A percentile compares a stretch with the other conserved stretches of the same genome.
phyloP scores from a whole-genome alignment of 2,113 vertebrate species.

The Casuarius casuarius region DNA sequence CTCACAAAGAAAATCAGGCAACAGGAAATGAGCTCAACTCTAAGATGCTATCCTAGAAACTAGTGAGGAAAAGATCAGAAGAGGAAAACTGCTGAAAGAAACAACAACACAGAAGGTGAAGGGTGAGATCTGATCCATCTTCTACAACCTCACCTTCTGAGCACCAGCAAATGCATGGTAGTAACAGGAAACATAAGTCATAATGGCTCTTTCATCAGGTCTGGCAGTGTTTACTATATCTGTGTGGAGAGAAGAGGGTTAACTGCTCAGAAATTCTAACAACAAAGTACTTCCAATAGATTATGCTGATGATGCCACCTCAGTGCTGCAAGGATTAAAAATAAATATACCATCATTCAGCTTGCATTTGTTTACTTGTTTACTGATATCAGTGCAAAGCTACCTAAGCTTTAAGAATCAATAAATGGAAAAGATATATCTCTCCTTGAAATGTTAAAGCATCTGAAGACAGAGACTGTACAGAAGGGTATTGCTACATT shows the following conservation, averaged over 20 bases:
- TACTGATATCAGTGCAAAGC: neutral
- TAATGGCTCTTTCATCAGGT: slow-evolving; percentile 75
- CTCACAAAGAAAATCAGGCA: slow-evolving; percentile 39
- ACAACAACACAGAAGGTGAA: slow-evolving; percentile 60
- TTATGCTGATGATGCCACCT: neutral
- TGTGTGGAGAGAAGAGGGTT: slow-evolving; percentile 68
- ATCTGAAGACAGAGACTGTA: neutral
- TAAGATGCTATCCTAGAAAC: slow-evolving; percentile 16
- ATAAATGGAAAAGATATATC: neutral
- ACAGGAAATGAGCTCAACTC: slow-evolving; percentile 35
- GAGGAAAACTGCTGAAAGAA: slow-evolving; percentile 23
- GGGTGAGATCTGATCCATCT: slow-evolving; percentile 50
- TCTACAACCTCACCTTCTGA: slow-evolving; percentile 76
- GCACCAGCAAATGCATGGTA: slow-evolving; percentile 76
- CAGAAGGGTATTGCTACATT: slow-evolving; percentile 1
- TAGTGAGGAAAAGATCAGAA: neutral
- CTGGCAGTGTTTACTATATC: slow-evolving; percentile 74
- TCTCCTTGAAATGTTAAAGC: neutral
- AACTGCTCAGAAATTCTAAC: slow-evolving; percentile 29
- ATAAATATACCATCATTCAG: neutral
- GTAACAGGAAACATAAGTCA: slow-evolving; percentile 78
- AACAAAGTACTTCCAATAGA: neutral
- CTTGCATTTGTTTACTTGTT: neutral
- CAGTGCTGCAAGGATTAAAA: slow-evolving; percentile 11
- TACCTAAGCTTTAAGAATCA: neutral